phyloP scores from a whole-genome alignment of 2,113 vertebrate species.

The Triplophysa siluroides region DNA sequence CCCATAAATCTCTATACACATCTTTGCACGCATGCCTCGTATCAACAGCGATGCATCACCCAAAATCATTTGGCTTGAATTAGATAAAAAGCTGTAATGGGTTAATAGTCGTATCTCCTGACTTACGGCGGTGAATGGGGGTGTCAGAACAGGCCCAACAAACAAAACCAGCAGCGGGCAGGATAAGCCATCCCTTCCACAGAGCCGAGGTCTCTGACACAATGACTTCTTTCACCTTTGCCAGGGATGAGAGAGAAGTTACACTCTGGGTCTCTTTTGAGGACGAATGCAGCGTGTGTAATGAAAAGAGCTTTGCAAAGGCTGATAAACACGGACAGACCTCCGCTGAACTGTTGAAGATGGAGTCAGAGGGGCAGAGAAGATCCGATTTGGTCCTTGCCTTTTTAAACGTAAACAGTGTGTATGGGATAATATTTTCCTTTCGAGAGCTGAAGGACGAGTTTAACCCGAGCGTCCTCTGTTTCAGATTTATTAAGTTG shows the following conservation, averaged over 20 bases:
- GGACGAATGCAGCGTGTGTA: slow-evolving; percentile 9
- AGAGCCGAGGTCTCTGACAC: slow-evolving; percentile 6
- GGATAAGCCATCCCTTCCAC: slow-evolving; percentile 6
- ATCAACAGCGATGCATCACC: slow-evolving; percentile 1
- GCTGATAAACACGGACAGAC: slow-evolving; percentile 28
- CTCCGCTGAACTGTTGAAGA: slow-evolving; percentile 30
- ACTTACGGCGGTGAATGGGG: slow-evolving; percentile 40
- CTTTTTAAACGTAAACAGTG: no score
- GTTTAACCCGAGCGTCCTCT: not conserved
- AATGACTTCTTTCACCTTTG: slow-evolving; percentile 35
- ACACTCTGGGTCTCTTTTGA: slow-evolving; percentile 57
- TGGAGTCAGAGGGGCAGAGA: slow-evolving; percentile 12
- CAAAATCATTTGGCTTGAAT: slow-evolving; percentile 42
- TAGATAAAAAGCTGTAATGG: slow-evolving; percentile 27
- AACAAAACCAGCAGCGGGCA: not conserved
- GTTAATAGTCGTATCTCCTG: slow-evolving; percentile 44
- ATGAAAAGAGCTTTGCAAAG: slow-evolving; percentile 40
- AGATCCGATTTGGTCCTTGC: not conserved
- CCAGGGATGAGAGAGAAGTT: slow-evolving; percentile 58
- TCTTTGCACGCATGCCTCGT: slow-evolving; percentile 47
- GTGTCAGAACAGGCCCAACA: slow-evolving; percentile 60
- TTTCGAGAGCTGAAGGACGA: not conserved
- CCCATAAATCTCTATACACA: not conserved
- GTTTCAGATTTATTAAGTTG: not conserved
- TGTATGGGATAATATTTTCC: slow-evolving; percentile 33